Percentiles rank a stretch among this genome's conserved stretches.
Evolutionary conservation across 2,113 vertebrate species (phyloP).

Genomic region (Callospermophilus lateralis): DNA sequence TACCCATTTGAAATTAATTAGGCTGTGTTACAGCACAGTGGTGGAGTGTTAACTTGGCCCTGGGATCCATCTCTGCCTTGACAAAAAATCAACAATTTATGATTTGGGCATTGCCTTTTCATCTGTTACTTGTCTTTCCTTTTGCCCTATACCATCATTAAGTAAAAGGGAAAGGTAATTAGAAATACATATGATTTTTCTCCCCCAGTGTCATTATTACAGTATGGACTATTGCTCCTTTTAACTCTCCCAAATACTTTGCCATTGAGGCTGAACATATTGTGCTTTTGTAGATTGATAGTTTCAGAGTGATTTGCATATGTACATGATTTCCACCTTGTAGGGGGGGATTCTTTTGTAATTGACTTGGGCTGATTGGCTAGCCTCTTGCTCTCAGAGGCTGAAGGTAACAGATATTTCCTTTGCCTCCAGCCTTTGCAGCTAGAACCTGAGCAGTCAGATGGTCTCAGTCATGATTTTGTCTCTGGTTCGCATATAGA

Average conservation of each 20-base stretch:
- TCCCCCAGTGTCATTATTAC: not conserved
- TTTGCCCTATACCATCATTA: not conserved
- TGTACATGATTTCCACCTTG: not conserved
- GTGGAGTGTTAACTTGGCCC: not conserved
- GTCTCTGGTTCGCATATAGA: not conserved
- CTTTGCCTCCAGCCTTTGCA: not conserved
- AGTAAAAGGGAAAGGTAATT: not conserved
- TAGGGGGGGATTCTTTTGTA: not conserved
- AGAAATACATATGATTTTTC: not conserved
- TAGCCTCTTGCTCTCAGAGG: not conserved
- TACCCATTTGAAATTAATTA: not conserved
- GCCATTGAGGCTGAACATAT: not conserved
- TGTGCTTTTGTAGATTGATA: conserved; percentile 23
- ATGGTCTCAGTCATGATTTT: not conserved
- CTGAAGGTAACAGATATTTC: not conserved
- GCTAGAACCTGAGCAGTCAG: not conserved
- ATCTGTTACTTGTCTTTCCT: not conserved
- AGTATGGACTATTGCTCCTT: not conserved
- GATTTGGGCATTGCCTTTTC: conserved; percentile 7
- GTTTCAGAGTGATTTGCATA: not conserved
- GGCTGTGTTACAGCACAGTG: not conserved
- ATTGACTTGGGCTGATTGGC: not conserved
- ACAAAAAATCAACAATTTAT: not conserved
- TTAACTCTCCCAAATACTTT: not conserved
- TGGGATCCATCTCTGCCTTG: not conserved